Evolutionary conservation across 2,113 vertebrate genomes (phyloP).

Genomic region (Morone saxatilis): DNA sequence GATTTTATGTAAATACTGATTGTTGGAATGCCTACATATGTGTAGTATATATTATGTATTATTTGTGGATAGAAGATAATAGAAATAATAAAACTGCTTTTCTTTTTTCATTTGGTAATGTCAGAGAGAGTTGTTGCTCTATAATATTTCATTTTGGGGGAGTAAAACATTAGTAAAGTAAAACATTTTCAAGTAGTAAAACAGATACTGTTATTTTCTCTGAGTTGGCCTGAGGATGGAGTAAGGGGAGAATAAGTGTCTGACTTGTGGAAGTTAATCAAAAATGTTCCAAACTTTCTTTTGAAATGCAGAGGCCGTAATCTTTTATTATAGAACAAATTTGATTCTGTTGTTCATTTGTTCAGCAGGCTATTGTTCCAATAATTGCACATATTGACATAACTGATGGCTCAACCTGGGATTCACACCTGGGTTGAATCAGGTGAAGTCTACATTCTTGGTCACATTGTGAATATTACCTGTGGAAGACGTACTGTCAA

Average conservation of each 20-base stretch:
- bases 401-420: too few relatives aligned
- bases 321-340: too few relatives aligned
- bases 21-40: slow-evolving; percentile 16
- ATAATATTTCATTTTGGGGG: not conserved
- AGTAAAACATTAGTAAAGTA: not conserved
- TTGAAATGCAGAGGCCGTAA: not conserved
- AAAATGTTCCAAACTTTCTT: not conserved
- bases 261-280: not conserved
- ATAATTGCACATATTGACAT: not conserved
- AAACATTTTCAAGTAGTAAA: not conserved
- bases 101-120: not conserved
- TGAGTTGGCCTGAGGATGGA: not conserved
- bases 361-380: not conserved
- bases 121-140: not conserved
- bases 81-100: not conserved
- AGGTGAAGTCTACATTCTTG: not conserved
- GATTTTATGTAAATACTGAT: slow-evolving; percentile 56
- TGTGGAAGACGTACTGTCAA: too few relatives aligned
- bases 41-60: slow-evolving; percentile 16
- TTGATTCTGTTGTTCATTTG: not conserved
- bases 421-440: not conserved
- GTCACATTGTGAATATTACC: not conserved
- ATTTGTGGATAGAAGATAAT: not conserved
- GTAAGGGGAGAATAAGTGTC: not conserved
- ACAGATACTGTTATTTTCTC: not conserved